Evolutionary conservation across 2,797 vertebrate species (phyloP).

Genomic region (Vespertilio murinus): DNA sequence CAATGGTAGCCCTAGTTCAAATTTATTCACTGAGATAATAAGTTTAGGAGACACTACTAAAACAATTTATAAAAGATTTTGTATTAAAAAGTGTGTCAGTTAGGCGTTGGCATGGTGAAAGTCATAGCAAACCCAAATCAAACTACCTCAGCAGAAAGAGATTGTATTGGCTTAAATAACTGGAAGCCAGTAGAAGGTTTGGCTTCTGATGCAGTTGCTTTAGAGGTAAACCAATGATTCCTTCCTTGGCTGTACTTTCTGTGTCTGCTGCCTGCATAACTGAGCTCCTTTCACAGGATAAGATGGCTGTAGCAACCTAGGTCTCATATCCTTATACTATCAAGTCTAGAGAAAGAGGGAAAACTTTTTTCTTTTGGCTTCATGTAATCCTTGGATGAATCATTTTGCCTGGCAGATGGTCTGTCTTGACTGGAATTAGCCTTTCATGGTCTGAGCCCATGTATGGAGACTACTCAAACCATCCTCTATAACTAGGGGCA

Average conservation of each 20-base stretch:
- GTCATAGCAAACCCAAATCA: background rate
- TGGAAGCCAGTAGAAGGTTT: background rate
- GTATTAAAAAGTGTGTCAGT: background rate
- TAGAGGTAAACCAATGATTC: background rate
- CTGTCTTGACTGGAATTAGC: background rate
- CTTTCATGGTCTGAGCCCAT: background rate
- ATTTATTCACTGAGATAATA: background rate
- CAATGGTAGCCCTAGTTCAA: background rate
- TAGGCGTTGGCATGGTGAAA: background rate
- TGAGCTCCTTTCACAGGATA: background rate
- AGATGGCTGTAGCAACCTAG: background rate
- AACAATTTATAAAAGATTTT: conserved; percentile 15
- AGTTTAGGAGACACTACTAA: background rate
- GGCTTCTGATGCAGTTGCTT: background rate
- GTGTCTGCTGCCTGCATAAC: background rate
- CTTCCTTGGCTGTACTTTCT: background rate
- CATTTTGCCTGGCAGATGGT: background rate
- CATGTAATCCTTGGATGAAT: background rate
- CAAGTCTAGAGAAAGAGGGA: background rate
- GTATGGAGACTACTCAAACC: background rate
- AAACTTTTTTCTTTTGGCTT: background rate
- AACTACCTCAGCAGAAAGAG: background rate
- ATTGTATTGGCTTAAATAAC: background rate
- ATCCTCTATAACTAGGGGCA: background rate
- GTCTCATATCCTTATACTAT: background rate